Base-by-base conservation (phyloP, 37 sponge, comb jelly and placozoan species). In the Spongilla lacustris region DNA sequence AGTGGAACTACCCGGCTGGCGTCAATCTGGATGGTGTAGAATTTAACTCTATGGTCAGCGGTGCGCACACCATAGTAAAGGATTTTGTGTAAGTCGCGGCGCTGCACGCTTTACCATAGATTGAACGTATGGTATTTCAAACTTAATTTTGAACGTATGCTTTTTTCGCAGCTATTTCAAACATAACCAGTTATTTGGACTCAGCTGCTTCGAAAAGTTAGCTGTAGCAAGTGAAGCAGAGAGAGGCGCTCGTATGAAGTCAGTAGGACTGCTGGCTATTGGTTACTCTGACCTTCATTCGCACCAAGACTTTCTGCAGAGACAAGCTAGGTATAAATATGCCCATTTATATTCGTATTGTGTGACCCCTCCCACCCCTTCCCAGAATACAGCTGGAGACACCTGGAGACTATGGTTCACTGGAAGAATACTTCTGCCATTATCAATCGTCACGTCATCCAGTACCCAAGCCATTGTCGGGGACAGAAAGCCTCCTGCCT, bases 11-110 rank as follows among this genome's bases (percentile, higher is more conserved):
- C 38, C 97, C 97, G 13, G 86, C 83, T 29, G 92, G 78, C 23
- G 81, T 92, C 36, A 66, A 88, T 33, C 73, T 97, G 77, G 91
- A 92, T 10, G 97, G 93, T 13, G 76, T 99, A 5, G 99, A 99
- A 85, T 96, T 99, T 81, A 99, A 97, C 81, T 92, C 98, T 13
- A 86, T 99, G 81, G 96, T 98, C 30, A 99, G 99, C 77, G 99
- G 99, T 25, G 75, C 91, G 10, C 99, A 99, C 85, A 95, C 77
- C 33, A 79, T 99, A 24, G 33, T 70, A 25, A 84, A 87, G 70
- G 99, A 99, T 68, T 93, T 94, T 69, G 88, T 99, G 94, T 97
- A 36, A 91, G 92, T 38, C 37, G n/a, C n/a, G n/a, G n/a, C n/a
- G n/a, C n/a, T n/a, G n/a, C n/a, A n/a, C n/a, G n/a, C n/a, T n/a